Evolutionary conservation across 2,113 vertebrate species (phyloP), one percentile per base, ranked within the genome.

Genomic region (Hypocryptadius cinnamomeus): DNA sequence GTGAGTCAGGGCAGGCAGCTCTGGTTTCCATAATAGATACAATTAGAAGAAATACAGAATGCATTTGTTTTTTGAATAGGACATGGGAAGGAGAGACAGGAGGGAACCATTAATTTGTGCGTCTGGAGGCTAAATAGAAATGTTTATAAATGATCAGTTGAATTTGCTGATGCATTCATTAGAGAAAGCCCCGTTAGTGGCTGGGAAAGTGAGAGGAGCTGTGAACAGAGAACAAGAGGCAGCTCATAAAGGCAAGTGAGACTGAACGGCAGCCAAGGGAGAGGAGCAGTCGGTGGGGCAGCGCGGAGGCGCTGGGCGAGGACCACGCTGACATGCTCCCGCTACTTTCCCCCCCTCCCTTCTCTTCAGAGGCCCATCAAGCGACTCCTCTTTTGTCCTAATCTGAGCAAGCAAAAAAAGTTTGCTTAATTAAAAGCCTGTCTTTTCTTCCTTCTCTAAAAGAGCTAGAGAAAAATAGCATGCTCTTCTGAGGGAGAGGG

Each of bases 201-300:
- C 92, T 95, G 91, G 94, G 94, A 95, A 96, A 96, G 69, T 25
- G 76, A 93, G 90, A 92, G 92, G 89, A 95, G 87, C 92, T 95
- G 94, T 65, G 95, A 94, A 83, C 86, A 94, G 84, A 94, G 89
- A 96, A 96, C 92, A 96, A 96, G 96, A 90, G 94, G 92, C 92
- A 92, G 95, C 96, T 97, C 92, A 95, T 96, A 97, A 96, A 96
- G 94, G 91, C 92, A 90, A 96, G 81, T 37, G 95, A 97, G 97
- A 97, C 95, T 97, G 97, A 98, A 97, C 24, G 96, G 97, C 97
- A 97, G 97, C 97, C 97, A 97, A 96, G 78, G 92, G 80, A 95
- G 96, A 74, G 81, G 90, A 95, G 94, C 73, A 85, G 90, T 78
- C 20, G 53, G 66, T 89, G 45, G 89, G 93, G 96, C 95, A 97